Conservation (phyloP, 2,113 vertebrate genomes). For the Epinephelus moara region DNA sequence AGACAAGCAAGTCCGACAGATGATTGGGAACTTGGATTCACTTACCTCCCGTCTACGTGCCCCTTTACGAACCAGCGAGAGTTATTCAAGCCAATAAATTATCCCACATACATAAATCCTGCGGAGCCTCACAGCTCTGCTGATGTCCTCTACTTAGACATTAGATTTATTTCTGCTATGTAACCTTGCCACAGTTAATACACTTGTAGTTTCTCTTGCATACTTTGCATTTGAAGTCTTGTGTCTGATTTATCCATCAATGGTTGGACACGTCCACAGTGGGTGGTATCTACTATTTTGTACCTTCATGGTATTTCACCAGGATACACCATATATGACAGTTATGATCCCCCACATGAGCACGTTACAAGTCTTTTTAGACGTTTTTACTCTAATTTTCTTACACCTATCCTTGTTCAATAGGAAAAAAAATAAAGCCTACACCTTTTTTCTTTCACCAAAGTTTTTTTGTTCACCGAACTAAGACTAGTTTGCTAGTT, state of each 20-base stretch:
- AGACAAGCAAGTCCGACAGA: background rate
- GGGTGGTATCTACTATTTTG: no score
- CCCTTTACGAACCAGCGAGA: background rate
- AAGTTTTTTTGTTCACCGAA: no score
- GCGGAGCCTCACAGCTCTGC: background rate
- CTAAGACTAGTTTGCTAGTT: no score
- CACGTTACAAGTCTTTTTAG: no score
- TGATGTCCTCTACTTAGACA: slow-evolving; percentile 1
- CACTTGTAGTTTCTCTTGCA: background rate
- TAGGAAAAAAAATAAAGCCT: no score
- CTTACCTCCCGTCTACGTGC: background rate
- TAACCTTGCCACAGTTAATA: slow-evolving; percentile 2
- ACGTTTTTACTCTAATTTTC: no score
- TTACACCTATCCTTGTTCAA: no score
- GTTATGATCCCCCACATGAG: no score
- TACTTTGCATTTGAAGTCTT: background rate
- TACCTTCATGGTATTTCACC: no score
- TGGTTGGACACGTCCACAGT: background rate
- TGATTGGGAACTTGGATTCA: background rate
- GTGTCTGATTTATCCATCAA: background rate
- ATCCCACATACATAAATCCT: background rate
- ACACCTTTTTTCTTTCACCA: no score
- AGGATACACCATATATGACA: no score
- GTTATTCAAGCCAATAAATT: background rate
- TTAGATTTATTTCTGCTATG: background rate